These are phyloP conservation scores for Caenorhabditis doughertyi DNA, from an alignment of 2,888 invertebrate genomes.

Conservation along the genomic window DNA sequence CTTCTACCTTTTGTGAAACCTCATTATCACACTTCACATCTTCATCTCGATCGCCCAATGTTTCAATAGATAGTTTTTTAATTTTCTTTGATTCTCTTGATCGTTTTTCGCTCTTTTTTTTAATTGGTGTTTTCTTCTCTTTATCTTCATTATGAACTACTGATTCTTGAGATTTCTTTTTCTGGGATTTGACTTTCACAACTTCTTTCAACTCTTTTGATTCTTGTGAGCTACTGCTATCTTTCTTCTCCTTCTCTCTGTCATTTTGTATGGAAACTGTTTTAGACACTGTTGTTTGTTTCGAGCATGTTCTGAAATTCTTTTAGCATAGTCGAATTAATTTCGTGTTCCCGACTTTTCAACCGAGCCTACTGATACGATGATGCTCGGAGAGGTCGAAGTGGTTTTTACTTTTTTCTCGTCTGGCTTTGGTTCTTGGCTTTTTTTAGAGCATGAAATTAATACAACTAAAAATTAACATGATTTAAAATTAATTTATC, in stretches of 20 bases:
- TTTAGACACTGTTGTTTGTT: neutral
- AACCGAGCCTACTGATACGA: neutral
- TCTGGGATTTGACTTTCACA: neutral
- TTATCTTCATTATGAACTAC: neutral
- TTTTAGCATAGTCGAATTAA: neutral
- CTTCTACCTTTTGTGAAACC: conserved; percentile 22
- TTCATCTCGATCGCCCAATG: neutral
- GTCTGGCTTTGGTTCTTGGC: neutral
- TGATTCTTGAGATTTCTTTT: neutral
- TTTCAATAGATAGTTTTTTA: conserved; percentile 7
- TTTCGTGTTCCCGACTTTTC: conserved; percentile 5
- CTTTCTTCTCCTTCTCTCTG: conserved; percentile 4
- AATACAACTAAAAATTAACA: conserved; percentile 3
- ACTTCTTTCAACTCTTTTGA: neutral
- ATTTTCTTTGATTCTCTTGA: neutral
- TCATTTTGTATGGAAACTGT: conserved; percentile 14
- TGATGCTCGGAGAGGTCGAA: conserved; percentile 6
- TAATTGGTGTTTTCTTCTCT: neutral
- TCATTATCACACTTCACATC: conserved; percentile 28
- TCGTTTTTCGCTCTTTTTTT: neutral
- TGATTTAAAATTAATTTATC: neutral
- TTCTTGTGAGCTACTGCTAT: conserved; percentile 14
- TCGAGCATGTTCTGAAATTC: neutral
- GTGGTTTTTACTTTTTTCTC: conserved; percentile 6
- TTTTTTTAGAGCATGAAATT: conserved; percentile 27